Evolutionary conservation across 2,113 vertebrate species (phyloP).

Genomic region (Hoplias malabaricus): DNA sequence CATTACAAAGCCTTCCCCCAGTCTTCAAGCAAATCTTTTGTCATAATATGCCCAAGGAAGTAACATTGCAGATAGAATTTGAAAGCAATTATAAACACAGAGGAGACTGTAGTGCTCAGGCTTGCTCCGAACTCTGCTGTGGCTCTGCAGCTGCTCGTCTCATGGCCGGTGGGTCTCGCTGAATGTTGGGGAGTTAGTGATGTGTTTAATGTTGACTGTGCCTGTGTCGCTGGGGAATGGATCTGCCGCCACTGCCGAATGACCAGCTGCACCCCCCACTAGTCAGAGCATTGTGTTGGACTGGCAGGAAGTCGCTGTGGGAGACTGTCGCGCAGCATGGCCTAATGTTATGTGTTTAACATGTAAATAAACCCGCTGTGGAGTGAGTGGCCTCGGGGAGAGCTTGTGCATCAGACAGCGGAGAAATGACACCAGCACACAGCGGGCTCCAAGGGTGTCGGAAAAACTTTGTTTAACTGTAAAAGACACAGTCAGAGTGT

Average conservation of each 20-base stretch:
- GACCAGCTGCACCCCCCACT: slow-evolving; percentile 26
- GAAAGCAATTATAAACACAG: not conserved
- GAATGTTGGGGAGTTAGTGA: not conserved
- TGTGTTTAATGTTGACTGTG: slow-evolving; percentile 27
- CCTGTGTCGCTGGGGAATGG: not conserved
- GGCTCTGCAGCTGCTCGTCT: not conserved
- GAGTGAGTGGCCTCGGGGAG: slow-evolving; percentile 10
- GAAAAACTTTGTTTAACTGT: slow-evolving; percentile 38
- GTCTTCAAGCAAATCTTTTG: not conserved
- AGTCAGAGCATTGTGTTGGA: slow-evolving; percentile 19
- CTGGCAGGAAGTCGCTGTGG: slow-evolving; percentile 17
- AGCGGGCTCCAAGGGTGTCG: not conserved
- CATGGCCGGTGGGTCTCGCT: not conserved
- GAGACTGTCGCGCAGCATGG: slow-evolving; percentile 15
- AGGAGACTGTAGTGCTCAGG: too few relatives aligned
- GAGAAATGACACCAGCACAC: slow-evolving; percentile 3
- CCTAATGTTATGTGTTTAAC: slow-evolving; percentile 39
- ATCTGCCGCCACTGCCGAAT: not conserved
- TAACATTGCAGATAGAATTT: not conserved
- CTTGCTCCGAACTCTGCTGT: not conserved
- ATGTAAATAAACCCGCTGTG: slow-evolving; percentile 46
- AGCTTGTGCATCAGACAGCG: not conserved
- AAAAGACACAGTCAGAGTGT: slow-evolving; percentile 10
- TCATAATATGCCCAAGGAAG: not conserved
- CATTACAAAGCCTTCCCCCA: too few relatives aligned